phyloP scores from a whole-genome alignment of 2,113 vertebrate species.

The Zootoca vivipara region DNA sequence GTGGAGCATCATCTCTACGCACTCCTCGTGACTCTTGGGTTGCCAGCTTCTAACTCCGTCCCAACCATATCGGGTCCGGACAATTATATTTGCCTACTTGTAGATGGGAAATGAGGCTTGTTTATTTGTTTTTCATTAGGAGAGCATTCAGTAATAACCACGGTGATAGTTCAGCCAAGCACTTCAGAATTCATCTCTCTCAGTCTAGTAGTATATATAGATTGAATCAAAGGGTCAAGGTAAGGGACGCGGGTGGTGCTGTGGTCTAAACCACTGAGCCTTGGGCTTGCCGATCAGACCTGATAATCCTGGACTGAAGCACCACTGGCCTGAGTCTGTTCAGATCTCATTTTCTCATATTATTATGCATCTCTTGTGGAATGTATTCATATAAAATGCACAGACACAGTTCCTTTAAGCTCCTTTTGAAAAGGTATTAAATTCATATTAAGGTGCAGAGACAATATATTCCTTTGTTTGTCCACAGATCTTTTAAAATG shows the following conservation, averaged over 20 bases:
- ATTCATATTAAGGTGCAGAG: not conserved
- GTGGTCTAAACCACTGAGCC: too few relatives aligned
- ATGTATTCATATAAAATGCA: not conserved
- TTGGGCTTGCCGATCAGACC: too few relatives aligned
- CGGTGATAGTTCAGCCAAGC: not conserved
- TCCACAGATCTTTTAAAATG: not conserved
- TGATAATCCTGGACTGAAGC: not conserved
- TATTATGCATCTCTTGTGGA: not conserved
- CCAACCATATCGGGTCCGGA: too few relatives aligned
- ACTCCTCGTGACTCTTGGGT: not conserved
- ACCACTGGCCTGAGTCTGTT: not conserved
- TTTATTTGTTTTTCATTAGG: not conserved
- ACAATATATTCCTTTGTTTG: not conserved
- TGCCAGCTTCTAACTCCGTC: not conserved
- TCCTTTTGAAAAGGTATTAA: not conserved
- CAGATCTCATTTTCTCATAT: not conserved
- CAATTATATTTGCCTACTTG: not conserved
- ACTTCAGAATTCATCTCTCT: not conserved
- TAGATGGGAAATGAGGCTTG: not conserved
- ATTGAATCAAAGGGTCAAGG: too few relatives aligned
- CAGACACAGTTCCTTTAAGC: accelerated
- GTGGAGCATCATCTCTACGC: not conserved
- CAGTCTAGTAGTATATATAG: not conserved
- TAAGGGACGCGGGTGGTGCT: too few relatives aligned
- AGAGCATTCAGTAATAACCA: not conserved